These are phyloP conservation scores for Cheilosia pagana DNA, from an alignment of 2,888 invertebrate species.

Conservation along the genomic window DNA sequence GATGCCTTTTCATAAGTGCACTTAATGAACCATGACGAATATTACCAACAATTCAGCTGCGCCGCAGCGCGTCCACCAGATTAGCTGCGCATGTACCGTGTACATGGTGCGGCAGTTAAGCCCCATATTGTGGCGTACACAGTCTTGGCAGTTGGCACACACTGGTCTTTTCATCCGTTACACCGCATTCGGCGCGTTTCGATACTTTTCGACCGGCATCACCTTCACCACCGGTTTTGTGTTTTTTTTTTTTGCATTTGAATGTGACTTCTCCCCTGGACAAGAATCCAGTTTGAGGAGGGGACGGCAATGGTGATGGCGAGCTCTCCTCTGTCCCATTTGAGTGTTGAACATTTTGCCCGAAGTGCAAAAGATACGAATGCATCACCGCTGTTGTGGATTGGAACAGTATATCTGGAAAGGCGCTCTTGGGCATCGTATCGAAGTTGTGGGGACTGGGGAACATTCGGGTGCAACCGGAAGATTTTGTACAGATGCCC, in stretches of 20 bases:
- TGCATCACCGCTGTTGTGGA: conserved; percentile 25
- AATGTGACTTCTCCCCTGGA: conserved; percentile 11
- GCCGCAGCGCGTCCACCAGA: conserved; percentile 36
- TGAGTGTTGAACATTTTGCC: conserved; percentile 53
- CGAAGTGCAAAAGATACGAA: conserved; percentile 51
- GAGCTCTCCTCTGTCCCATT: conserved; percentile 26
- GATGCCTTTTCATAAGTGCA: conserved; percentile 66
- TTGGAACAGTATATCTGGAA: conserved; percentile 33
- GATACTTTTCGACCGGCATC: conserved; percentile 59
- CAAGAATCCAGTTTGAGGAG: conserved; percentile 60
- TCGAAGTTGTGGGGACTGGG: conserved; percentile 28
- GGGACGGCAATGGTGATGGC: conserved; percentile 3
- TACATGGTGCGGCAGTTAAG: conserved; percentile 48
- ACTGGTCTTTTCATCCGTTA: conserved; percentile 57
- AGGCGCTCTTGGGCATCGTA: conserved; percentile 17
- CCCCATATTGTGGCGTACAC: conserved; percentile 52
- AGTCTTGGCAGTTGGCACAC: conserved; percentile 33
- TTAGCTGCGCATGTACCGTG: conserved; percentile 52
- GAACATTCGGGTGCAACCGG: conserved; percentile 52
- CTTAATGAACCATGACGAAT: conserved; percentile 73
- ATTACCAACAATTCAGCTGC: conserved; percentile 62
- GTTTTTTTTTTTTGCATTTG: conserved; percentile 15
- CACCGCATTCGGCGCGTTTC: conserved; percentile 39
- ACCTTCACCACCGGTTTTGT: conserved; percentile 52
- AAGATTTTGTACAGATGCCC: conserved; percentile 47